phyloP scores from a whole-genome alignment of 2,888 invertebrate genomes.

The Endotricha flammealis region DNA sequence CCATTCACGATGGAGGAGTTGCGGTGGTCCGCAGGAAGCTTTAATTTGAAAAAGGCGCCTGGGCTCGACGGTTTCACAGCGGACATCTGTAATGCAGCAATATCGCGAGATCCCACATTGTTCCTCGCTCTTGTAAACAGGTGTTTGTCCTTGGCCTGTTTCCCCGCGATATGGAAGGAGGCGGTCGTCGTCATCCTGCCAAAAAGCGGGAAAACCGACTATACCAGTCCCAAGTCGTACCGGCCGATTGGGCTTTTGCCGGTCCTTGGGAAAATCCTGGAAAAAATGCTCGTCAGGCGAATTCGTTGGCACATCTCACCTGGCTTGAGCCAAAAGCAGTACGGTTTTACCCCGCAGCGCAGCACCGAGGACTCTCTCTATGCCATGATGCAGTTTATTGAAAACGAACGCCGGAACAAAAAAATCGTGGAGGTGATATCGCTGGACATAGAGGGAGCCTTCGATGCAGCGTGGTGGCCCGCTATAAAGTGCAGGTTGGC shows the following conservation, averaged over 20 bases:
- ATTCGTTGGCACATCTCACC: neutral
- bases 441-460: too few relatives aligned
- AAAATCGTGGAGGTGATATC: too few relatives aligned
- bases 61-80: conserved; percentile 1
- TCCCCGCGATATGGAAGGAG: neutral
- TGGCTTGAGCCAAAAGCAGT: too few relatives aligned
- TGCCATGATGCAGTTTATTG: neutral
- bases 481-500: neutral
- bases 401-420: neutral
- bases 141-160: neutral
- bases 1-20: neutral
- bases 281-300: neutral
- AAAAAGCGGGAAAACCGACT: neutral
- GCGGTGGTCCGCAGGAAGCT: neutral
- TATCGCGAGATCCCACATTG: neutral
- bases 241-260: too few relatives aligned
- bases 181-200: neutral
- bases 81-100: neutral
- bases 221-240: neutral
- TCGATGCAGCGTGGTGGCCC: too few relatives aligned
- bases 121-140: neutral
- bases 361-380: too few relatives aligned
- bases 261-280: conserved; percentile 2
- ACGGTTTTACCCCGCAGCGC: too few relatives aligned
- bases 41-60: conserved; percentile 3